Evolutionary conservation across 2,797 vertebrate species (phyloP), one percentile per base, ranked within the genome.

Genomic region (Clarias platycephalus): DNA sequence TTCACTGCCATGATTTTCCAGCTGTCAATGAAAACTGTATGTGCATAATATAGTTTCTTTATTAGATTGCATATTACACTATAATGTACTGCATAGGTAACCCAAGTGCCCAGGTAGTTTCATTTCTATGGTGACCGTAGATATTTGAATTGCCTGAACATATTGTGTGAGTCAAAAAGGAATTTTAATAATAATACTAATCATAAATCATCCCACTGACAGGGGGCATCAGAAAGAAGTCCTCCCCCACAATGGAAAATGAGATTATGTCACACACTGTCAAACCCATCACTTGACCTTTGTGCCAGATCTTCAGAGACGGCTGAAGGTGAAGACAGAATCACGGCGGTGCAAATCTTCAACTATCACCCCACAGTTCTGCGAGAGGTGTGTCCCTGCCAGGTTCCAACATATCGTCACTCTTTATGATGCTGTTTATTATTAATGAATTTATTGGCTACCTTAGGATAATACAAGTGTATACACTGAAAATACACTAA

Each of bases 401-500:
- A 80, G 22, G 9, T 63, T 71, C 8, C 76, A 34, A 31, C 60
- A 85, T 12, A 44, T 58, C 55, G 63, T 20, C 7, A 70, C 71
- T 83, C 44, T 53, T 22, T 44, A 57, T 12, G 66, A 76, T 72
- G 76, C 55, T 37, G 66, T 64, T 77, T 77, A 55, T 76, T 84
- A 80, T 53, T 68, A 81, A 85, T 76, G 60, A 80, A 72, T 86
- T 89, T 89, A 89, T 83, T 89, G 77, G 66, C 20, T 66, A 84
- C 60, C 58, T 58, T 76, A 8, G 79, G 49, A 62, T 71, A 55
- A 79, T 86, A 84, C 76, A 83, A 71, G 62, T 64, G 34, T 77
- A 71, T 81, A 77, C 80, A 83, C 53, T 67, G 64, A 81, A 87
- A 64, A 77, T 80, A n/a, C 57, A 81, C 34, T 18, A 18, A 44